phyloP scores from a whole-genome alignment of 53 echinoderm and acorn worm species.

The Echinometra lucunter region DNA sequence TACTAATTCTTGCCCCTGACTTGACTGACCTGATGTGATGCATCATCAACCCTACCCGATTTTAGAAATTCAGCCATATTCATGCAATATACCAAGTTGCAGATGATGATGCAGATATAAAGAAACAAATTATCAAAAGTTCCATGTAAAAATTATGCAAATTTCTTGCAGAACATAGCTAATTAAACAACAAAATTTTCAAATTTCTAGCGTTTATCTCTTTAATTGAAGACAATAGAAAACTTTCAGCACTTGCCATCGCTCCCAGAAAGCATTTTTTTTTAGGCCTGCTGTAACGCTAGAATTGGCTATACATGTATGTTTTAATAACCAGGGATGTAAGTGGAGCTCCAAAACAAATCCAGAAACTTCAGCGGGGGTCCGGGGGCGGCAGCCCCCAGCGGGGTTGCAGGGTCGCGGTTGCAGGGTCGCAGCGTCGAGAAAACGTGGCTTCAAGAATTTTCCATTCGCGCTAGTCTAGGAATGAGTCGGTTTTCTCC shows the following conservation, averaged over 20 bases:
- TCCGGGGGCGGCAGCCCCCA: conserved; percentile 13
- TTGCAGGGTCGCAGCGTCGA: neutral
- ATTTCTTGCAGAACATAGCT: conserved; percentile 26
- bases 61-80: conserved; percentile 36
- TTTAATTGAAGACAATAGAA: conserved; percentile 29
- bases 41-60: conserved; percentile 46
- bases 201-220: neutral
- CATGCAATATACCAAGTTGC: conserved; percentile 42
- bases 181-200: neutral
- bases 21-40: conserved; percentile 39
- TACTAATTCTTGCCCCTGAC: conserved; percentile 4
- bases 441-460: conserved; percentile 11
- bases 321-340: conserved; percentile 18
- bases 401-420: conserved; percentile 15
- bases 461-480: conserved; percentile 17
- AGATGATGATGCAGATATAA: conserved; percentile 44
- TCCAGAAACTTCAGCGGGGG: conserved; percentile 18
- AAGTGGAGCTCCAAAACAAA: conserved; percentile 17
- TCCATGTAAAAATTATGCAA: conserved; percentile 33
- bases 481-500: conserved; percentile 17
- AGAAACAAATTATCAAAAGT: conserved; percentile 33
- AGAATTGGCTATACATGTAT: conserved; percentile 28
- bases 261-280: conserved; percentile 7
- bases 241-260: conserved; percentile 13
- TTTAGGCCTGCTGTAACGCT: conserved; percentile 3